A percentile compares a stretch with the other conserved stretches of the same genome.
Evolutionary conservation across 2,113 vertebrate genomes (phyloP).

Genomic region (Siphamia tubifer): DNA sequence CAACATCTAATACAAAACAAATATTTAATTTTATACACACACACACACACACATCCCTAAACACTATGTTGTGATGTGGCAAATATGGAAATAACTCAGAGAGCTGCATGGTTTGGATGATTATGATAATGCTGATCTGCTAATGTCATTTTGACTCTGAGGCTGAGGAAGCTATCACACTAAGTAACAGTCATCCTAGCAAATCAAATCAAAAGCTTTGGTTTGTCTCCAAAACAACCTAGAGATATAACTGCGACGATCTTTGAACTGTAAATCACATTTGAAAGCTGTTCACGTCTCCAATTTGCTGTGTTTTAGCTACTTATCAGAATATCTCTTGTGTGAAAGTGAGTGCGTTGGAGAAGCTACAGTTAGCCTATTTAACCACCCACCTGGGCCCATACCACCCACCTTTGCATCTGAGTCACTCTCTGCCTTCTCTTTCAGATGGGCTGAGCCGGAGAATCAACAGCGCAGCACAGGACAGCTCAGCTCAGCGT

Average conservation of each 20-base stretch:
- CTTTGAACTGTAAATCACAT: constrained; percentile 78
- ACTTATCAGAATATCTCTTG: constrained; percentile 76
- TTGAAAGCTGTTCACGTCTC: constrained; percentile 70
- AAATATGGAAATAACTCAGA: constrained; percentile 70
- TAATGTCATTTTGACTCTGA: constrained; percentile 70
- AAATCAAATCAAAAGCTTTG: constrained; percentile 77
- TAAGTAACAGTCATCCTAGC: constrained; percentile 64
- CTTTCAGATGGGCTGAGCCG: constrained; percentile 71
- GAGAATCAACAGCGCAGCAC: constrained; percentile 71
- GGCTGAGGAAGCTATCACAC: constrained; percentile 60
- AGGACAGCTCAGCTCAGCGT: constrained; percentile 68
- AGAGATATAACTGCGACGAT: constrained; percentile 63
- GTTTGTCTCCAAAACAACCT: constrained; percentile 74
- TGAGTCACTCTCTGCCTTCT: constrained; percentile 79
- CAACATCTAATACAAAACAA: constrained; percentile 51
- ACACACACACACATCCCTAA: constrained; percentile 35
- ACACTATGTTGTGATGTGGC: constrained; percentile 61
- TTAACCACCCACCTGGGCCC: constrained; percentile 81
- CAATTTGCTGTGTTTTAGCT: constrained; percentile 74
- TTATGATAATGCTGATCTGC: constrained; percentile 76
- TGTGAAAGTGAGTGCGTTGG: constrained; percentile 71
- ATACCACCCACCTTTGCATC: constrained; percentile 80
- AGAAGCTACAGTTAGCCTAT: constrained; percentile 78
- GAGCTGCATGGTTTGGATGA: constrained; percentile 65
- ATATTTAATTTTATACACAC: constrained; percentile 49